These are phyloP conservation scores for Accipiter virgatus DNA, from an alignment of 2,113 vertebrate genomes.

Conservation along the genomic window DNA sequence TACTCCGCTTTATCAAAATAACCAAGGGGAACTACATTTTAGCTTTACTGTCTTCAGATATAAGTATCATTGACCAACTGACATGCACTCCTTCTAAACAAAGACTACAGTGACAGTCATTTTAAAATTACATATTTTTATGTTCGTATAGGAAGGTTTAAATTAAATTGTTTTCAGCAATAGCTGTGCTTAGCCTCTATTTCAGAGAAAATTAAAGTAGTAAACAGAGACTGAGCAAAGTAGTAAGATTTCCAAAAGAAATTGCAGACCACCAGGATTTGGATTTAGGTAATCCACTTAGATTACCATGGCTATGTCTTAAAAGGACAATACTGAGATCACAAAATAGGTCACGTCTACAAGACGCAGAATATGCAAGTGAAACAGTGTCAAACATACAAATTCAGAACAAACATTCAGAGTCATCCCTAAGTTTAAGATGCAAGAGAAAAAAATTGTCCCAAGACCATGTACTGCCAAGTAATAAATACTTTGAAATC, in stretches of 20 bases:
- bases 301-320: slow-evolving; percentile 76
- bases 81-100: neutral
- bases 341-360: slow-evolving; percentile 74
- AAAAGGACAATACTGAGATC: slow-evolving; percentile 72
- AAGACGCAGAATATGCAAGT: slow-evolving; percentile 12
- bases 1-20: neutral
- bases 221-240: slow-evolving; percentile 66
- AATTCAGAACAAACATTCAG: neutral
- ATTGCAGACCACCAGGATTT: slow-evolving; percentile 76
- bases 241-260: slow-evolving; percentile 73
- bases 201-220: slow-evolving; percentile 47
- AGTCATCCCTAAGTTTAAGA: neutral
- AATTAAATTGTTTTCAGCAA: neutral
- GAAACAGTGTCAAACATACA: slow-evolving; percentile 20
- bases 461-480: neutral
- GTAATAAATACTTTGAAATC: neutral
- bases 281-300: slow-evolving; percentile 82
- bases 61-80: neutral
- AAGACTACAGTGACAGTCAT: neutral
- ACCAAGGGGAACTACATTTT: neutral
- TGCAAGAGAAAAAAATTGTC: neutral
- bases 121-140: neutral
- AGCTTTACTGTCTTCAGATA: neutral
- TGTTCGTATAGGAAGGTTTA: neutral
- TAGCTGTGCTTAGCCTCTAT: neutral